Conservation (phyloP, 2,888 invertebrate genomes). For the Scaptomyza caliginosa region DNA sequence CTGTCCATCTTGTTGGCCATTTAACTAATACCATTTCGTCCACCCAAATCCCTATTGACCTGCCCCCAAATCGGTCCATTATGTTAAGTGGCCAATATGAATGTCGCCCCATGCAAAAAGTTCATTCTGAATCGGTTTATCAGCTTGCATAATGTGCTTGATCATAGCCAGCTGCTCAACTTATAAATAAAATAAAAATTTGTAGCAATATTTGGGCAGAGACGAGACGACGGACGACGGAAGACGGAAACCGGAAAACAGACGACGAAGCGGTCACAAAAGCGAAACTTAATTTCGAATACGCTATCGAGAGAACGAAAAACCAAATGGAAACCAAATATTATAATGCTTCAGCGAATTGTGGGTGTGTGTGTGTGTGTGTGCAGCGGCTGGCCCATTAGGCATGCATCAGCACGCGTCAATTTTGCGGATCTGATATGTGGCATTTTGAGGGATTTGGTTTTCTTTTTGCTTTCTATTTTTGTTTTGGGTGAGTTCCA, state of each 20-base stretch:
- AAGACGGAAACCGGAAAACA: no score
- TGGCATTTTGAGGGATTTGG: slow-evolving; percentile 43
- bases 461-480: background rate
- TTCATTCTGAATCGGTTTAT: slow-evolving; percentile 35
- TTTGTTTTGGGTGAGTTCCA: slow-evolving; percentile 17
- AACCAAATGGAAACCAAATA: slow-evolving; percentile 61
- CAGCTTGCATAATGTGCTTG: slow-evolving; percentile 31
- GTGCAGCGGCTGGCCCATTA: slow-evolving; percentile 37
- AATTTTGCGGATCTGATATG: slow-evolving; percentile 46
- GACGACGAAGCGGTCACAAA: slow-evolving; percentile 1
- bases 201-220: slow-evolving; percentile 37
- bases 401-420: slow-evolving; percentile 57
- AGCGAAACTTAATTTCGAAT: slow-evolving; percentile 57
- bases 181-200: slow-evolving; percentile 69
- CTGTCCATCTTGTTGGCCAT: slow-evolving; percentile 8
- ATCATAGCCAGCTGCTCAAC: slow-evolving; percentile 30
- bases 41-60: slow-evolving; percentile 46
- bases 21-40: slow-evolving; percentile 2
- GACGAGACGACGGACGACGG: no score
- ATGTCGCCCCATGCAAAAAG: slow-evolving; percentile 35
- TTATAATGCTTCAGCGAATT: slow-evolving; percentile 56
- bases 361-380: background rate
- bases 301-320: slow-evolving; percentile 30
- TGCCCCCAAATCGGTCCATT: slow-evolving; percentile 46
- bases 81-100: slow-evolving; percentile 47